Base-by-base conservation (phyloP, 2,797 vertebrate species). In the Coluber constrictor region DNA sequence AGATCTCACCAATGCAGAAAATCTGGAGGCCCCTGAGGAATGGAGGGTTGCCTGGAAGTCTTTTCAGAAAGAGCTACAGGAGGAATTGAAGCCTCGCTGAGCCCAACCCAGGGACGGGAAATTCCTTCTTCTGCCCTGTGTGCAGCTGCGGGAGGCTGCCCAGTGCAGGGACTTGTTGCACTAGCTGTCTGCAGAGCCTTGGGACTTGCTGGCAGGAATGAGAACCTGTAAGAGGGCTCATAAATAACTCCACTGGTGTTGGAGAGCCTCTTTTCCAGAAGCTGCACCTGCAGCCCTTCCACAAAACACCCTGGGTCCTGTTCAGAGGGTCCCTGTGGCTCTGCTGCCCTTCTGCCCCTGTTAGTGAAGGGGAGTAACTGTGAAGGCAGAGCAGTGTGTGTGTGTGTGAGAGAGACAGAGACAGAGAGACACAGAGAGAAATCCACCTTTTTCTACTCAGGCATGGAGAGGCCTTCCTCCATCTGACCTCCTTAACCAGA, bases 1-100 rank as follows among this genome's bases (percentile, higher is more conserved):
- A 11, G 25, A 11, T 29, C 13, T n/a, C 20, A 25, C 37, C 43
- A 4, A 27, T 8, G 25, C 90, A 59, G 97, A 97, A n/a, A 60
- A 11, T 1, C 25, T 4, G 3, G 1, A 54, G 23, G 6, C 13
- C 57, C 32, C 12, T n/a, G 59, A 43, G 59, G 59, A 89, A 60
- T 13, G 37, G 29, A 13, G 12, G 32, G 54, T 32, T 20, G 32
- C n/a, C 66, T 8, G 3, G 6, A 70, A 37, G n/a, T 37, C 15
- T 74, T 74, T 37, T 37, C 6, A 16, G 29, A 37, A 74, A 9
- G 70, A 74, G 70, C 15, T 4, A 20, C 1, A 7, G 8, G 74
- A 20, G 20, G 18, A 83, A 25, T 47, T 43, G 74, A 47, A 83
- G 20, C 74, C 20, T 4, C 0, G 1, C 20, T 43, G 18, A 37